Evolutionary conservation across 2,113 vertebrate genomes (phyloP), one percentile per base, ranked within the genome.

Genomic region (Nothobranchius kuhntae): DNA sequence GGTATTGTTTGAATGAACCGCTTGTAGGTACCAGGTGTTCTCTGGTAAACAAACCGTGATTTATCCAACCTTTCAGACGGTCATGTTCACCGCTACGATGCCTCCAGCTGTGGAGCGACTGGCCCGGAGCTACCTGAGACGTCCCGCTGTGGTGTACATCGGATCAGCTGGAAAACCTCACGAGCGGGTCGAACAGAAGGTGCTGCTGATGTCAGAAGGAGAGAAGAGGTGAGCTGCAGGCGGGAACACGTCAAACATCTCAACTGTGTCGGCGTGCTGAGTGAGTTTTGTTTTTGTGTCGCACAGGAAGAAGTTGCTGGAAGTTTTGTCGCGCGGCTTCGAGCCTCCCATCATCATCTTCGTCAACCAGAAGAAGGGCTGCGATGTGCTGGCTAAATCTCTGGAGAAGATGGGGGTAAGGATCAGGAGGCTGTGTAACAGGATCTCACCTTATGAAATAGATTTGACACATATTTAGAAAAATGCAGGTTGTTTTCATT

Each of bases 71-170:
- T 52, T 55, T 38, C 74, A 99, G 97, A 98, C 97, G 0, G 97
- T 99, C 85, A 99, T 99, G 97, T 99, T 99, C 91, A 99, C 97
- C 0, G 97, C 97, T 59, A 98, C 97, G 9, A 99, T 99, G 97
- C 97, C 97, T 0, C 90, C 97, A 0, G 95, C 97, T 0, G 97
- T 98, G 83, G 97, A 99, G 85, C 92, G 97, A 9, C 87, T 99
- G 90, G 97, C 97, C 53, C 92, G 97, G 68, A 98, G 95, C 83
- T 98, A 98, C 86, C 90, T 99, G 14, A 93, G 97, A n/a, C 95
- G 97, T 1, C 95, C 97, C 0, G 97, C 97, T 0, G 97, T 99
- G 87, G 98, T 99, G 0, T 99, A 99, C 91, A 99, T 99, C 9
- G 98, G 98, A 45, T 99, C 98, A 0, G 98, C 96, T 0, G 98